A percentile compares a stretch with the other conserved stretches of the same genome.
phyloP scores from a whole-genome alignment of 2,888 invertebrate species.

The Glaucopsyche alexis region DNA sequence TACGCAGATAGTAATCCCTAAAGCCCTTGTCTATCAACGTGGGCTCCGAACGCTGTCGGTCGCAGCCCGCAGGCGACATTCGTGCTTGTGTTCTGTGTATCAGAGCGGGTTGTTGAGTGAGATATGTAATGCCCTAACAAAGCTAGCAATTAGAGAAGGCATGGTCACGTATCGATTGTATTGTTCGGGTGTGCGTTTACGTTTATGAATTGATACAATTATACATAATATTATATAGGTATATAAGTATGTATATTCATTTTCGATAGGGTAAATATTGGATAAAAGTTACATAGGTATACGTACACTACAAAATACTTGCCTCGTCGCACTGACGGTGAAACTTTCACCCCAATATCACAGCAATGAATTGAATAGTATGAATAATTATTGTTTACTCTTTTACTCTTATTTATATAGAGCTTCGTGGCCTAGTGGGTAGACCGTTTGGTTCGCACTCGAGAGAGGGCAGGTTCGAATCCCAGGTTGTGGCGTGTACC shows the following conservation, averaged over 20 bases:
- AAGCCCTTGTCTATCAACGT: constrained; percentile 33
- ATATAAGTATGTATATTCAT: not conserved
- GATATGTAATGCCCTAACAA: constrained; percentile 31
- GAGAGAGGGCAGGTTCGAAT: too few relatives aligned
- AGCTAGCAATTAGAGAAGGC: constrained; percentile 40
- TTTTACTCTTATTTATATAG: too few relatives aligned
- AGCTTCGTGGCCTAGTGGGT: too few relatives aligned
- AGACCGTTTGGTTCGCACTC: too few relatives aligned
- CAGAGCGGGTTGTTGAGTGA: constrained; percentile 12
- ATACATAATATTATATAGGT: not conserved
- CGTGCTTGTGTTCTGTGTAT: not conserved
- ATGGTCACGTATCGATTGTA: constrained; percentile 49
- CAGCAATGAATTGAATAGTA: too few relatives aligned
- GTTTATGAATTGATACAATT: constrained; percentile 26
- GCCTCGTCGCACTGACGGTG: too few relatives aligned
- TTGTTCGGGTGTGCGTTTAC: constrained; percentile 45
- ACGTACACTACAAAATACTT: too few relatives aligned
- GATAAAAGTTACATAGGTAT: not conserved
- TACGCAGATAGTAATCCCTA: constrained; percentile 30
- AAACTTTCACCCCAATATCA: too few relatives aligned
- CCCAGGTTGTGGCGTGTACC: too few relatives aligned
- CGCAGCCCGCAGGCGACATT: constrained; percentile 1
- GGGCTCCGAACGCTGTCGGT: constrained; percentile 1
- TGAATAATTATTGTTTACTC: too few relatives aligned
- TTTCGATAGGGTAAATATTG: constrained; percentile 24